Conservation (phyloP, 2,797 vertebrate genomes). For the Babyrousa celebensis region DNA sequence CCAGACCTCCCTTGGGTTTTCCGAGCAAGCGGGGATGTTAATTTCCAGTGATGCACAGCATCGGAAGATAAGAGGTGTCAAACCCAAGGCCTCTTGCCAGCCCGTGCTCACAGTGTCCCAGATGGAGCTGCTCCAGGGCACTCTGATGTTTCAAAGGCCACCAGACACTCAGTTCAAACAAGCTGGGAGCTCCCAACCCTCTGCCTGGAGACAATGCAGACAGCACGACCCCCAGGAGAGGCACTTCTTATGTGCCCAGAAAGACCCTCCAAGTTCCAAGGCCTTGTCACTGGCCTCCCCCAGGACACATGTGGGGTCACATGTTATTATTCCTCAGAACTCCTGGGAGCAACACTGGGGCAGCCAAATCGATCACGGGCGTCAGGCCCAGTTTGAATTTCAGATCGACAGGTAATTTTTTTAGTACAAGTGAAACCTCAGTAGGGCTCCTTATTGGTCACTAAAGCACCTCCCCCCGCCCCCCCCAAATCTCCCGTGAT, state of each 20-base stretch:
- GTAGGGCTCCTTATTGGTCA: constrained; percentile 24
- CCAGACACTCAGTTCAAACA: not conserved
- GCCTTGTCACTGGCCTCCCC: too few relatives aligned
- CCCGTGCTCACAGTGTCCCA: not conserved
- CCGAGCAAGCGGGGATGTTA: not conserved
- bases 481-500: not conserved
- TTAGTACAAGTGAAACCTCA: not conserved
- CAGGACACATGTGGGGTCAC: fast-evolving
- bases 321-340: fast-evolving
- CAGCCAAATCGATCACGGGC: fast-evolving
- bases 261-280: not conserved
- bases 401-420: not conserved
- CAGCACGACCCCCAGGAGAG: too few relatives aligned
- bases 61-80: not conserved
- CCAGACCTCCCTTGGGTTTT: not conserved
- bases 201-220: not conserved
- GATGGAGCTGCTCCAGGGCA: fast-evolving
- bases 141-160: not conserved
- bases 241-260: not conserved
- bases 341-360: fast-evolving
- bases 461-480: not conserved
- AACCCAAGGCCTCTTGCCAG: not conserved
- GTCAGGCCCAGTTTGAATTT: not conserved
- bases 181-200: not conserved
- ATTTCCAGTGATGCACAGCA: not conserved